phyloP scores from a whole-genome alignment of 2,797 vertebrate species.

The Potorous gilbertii region DNA sequence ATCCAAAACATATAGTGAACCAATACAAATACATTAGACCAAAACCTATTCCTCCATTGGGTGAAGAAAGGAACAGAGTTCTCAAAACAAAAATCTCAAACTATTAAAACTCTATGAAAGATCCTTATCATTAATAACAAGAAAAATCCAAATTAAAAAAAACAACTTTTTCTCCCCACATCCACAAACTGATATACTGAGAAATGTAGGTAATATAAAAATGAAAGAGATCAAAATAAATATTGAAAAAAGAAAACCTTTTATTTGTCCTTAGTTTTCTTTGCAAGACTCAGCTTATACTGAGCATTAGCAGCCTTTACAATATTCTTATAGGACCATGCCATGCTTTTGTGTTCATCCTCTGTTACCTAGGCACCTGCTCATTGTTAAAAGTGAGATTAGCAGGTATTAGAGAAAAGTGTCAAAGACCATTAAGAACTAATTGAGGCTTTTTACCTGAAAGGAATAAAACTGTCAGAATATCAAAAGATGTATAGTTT shows the following conservation, averaged over 20 bases:
- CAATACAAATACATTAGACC: neutral
- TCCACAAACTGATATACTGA: neutral
- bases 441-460: neutral
- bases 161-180: neutral
- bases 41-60: neutral
- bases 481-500: neutral
- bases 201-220: neutral
- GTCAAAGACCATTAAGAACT: neutral
- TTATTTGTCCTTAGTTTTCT: neutral
- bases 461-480: neutral
- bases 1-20: neutral
- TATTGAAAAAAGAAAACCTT: neutral
- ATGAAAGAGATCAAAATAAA: neutral
- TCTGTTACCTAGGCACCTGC: neutral
- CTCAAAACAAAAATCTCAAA: neutral
- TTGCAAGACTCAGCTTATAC: neutral
- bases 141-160: neutral
- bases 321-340: neutral
- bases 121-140: neutral
- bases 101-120: neutral
- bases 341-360: neutral
- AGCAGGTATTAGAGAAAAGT: neutral
- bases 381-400: neutral
- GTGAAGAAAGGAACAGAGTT: neutral
- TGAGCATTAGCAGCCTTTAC: neutral